Evolutionary conservation across 2,888 invertebrate species (phyloP).

Genomic region (Tiphia femorata): DNA sequence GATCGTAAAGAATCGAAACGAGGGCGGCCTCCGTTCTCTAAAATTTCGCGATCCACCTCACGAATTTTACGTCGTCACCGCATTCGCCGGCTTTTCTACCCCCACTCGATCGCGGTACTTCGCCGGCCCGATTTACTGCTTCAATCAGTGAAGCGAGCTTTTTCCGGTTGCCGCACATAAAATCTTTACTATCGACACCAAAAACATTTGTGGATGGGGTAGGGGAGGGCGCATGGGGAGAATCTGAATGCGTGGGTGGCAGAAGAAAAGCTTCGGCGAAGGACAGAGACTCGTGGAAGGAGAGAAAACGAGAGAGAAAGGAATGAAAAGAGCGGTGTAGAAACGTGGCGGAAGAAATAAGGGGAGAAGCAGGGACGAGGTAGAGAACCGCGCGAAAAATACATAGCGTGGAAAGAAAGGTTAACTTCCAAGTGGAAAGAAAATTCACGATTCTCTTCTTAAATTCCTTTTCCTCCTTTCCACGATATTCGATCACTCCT

Average conservation of each 20-base stretch:
- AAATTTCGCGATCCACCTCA: background rate
- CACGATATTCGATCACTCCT: too few relatives aligned
- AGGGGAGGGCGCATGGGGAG: background rate
- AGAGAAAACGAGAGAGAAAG: background rate
- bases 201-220: too few relatives aligned
- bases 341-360: too few relatives aligned
- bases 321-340: background rate
- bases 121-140: too few relatives aligned
- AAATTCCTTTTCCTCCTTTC: too few relatives aligned
- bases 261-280: background rate
- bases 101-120: too few relatives aligned
- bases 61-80: background rate
- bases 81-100: background rate
- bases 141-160: background rate
- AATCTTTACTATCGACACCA: background rate
- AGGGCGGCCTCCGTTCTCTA: too few relatives aligned
- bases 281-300: background rate
- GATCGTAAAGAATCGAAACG: too few relatives aligned
- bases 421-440: too few relatives aligned
- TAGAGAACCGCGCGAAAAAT: background rate
- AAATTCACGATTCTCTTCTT: too few relatives aligned
- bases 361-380: background rate
- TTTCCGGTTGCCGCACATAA: background rate
- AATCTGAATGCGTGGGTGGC: too few relatives aligned
- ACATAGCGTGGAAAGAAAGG: background rate